Evolutionary conservation across 2,888 invertebrate species (phyloP), one percentile per base, ranked within the genome.

Genomic region (Salticus scenicus): DNA sequence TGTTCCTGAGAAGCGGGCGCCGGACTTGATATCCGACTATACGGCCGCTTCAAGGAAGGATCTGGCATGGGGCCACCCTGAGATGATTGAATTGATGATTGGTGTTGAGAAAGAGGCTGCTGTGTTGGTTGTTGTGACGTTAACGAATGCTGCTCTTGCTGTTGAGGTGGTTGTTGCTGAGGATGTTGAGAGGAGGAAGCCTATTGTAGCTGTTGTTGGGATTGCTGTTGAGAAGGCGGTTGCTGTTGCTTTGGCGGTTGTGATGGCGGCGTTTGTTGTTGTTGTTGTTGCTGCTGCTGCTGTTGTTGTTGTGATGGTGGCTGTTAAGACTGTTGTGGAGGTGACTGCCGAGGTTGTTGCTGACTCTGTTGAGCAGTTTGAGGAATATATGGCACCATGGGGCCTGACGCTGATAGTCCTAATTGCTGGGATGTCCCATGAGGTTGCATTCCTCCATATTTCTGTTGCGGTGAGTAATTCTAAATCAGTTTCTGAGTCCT

Each of bases 1-100:
- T 79, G 85, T 28, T 75, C 79, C 42, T 67, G 66, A 27, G 76
- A 33, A 17, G 79, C 73, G 51, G 69, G 71, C 31, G 71, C 67
- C 47, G 71, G 76, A 72, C 75, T 72, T 31, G 85, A 76, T 47
- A 73, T 37, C 73, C 81, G 86, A 51, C 63, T 66, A 51, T 79
- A 85, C 27, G 79, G 75, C 64, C 85, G 79, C 64, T 85, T 85
- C 79, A 75, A 79, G 64, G 79, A 74, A 24, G 85, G 85, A 80
- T 80, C 77, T 27, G 77, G 72, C 69, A 77, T 69, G 14, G 71
- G 71, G 71, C 72, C 86, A 72, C 86, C 86, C 86, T 86, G 64
- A 72, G 66, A 12, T 24, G 72, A 14, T 41, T 70, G 74, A 12
- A 67, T 73, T 41, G 72, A n/a, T 42, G 41, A 27, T 41, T 70